phyloP scores from a whole-genome alignment of 2,113 vertebrate genomes.

The Nesogale talazaci region DNA sequence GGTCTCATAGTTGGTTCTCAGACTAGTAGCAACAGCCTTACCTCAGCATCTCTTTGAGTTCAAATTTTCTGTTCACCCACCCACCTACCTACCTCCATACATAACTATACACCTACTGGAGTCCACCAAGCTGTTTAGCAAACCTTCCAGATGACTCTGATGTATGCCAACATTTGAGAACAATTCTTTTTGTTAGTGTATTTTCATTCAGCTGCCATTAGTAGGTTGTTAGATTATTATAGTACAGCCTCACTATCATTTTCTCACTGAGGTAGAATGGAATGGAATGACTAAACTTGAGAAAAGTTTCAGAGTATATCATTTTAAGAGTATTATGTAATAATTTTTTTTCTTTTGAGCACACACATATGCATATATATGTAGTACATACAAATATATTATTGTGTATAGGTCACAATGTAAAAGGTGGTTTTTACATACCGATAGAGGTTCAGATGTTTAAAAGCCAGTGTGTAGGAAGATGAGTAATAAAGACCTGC shows the following conservation, averaged over 20 bases:
- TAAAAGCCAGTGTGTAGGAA: constrained; percentile 32
- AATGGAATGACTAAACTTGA: not conserved
- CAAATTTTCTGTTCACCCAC: not conserved
- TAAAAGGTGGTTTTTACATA: constrained; percentile 38
- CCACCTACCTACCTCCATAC: not conserved
- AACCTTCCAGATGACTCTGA: not conserved
- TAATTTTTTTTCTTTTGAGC: not conserved
- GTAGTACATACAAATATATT: not conserved
- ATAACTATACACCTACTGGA: not conserved
- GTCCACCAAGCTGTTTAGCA: not conserved
- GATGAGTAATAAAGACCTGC: not conserved
- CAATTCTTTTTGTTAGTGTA: not conserved
- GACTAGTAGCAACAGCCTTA: not conserved
- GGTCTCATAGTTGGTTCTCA: not conserved
- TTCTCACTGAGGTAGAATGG: constrained; percentile 23
- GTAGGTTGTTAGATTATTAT: not conserved
- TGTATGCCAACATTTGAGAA: not conserved
- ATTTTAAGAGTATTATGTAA: not conserved
- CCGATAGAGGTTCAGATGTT: not conserved
- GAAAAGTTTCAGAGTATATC: not conserved
- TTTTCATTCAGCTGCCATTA: constrained; percentile 3
- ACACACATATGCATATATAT: not conserved
- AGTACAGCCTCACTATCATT: not conserved
- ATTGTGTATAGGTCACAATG: not conserved
- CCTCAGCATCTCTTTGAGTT: not conserved